Evolutionary conservation across 53 echinoderm and acorn worm genomes (phyloP).

Genomic region (Echinometra lucunter): DNA sequence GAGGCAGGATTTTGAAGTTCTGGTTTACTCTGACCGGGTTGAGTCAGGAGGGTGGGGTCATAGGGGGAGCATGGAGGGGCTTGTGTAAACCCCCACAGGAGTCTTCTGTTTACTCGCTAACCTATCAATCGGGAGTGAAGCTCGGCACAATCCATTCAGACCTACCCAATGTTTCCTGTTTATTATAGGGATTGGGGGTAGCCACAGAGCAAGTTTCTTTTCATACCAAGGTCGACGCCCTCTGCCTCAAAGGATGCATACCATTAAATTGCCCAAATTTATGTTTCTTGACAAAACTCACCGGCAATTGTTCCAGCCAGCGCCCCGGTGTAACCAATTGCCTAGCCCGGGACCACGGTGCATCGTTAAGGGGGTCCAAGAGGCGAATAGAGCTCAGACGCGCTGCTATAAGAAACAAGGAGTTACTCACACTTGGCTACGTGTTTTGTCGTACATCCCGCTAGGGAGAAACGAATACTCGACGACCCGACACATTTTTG

Average conservation of each 20-base stretch:
- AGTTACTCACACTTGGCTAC: conserved; percentile 71
- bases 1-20: background rate
- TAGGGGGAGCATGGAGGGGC: conserved; percentile 18
- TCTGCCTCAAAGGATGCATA: conserved; percentile 59
- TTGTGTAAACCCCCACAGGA: conserved; percentile 72
- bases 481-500: conserved; percentile 71
- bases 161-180: conserved; percentile 72
- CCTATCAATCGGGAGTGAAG: conserved; percentile 55
- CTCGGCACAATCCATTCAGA: conserved; percentile 22
- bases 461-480: conserved; percentile 72
- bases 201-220: conserved; percentile 17
- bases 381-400: conserved; percentile 51
- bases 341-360: conserved; percentile 38
- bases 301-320: conserved; percentile 62
- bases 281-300: conserved; percentile 71
- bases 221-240: conserved; percentile 68
- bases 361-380: conserved; percentile 41
- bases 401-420: conserved; percentile 62
- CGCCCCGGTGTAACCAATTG: conserved; percentile 58
- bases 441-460: conserved; percentile 67
- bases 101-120: conserved; percentile 65
- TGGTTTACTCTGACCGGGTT: background rate
- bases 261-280: conserved; percentile 71
- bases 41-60: background rate
- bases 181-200: conserved; percentile 66